Evolutionary conservation across 2,888 invertebrate genomes (phyloP), one percentile per base, ranked within the genome.

Genomic region (Diarsia mendica): DNA sequence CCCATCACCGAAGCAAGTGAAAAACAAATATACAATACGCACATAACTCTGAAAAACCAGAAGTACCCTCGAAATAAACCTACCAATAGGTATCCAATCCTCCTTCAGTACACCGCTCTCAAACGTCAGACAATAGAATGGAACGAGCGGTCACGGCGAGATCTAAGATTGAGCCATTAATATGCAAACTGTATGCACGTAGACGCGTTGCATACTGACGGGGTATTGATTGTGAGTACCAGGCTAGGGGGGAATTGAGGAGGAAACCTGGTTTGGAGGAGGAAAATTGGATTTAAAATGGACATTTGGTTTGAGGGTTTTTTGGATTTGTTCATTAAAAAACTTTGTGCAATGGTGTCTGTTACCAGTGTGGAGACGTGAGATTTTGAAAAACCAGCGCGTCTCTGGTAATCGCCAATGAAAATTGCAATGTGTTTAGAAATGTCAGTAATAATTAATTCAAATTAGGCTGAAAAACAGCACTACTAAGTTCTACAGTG

Each of bases 91-190:
- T 61, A 72, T 67, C 58, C 1, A 78, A 79, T 51, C n/a, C 55
- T 39, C 64, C 23, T 64, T 70, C 73, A 72, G 48, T 77, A 77
- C 67, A 67, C 33, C 48, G 75, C 28, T 53, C 58, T 60, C 48
- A 75, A 79, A 78, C 67, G 69, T 60, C 79, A 89, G 90, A 93
- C 92, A 93, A 93, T 93, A 85, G 91, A 87, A 89, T 85, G 63
- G 85, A 89, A 91, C 87, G 87, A 89, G 90, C 88, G 89, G 90
- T 89, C 92, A 91, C 90, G 89, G 83, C 82, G 80, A 88, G 89
- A 90, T 90, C 89, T 88, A 71, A 90, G 92, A 93, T 92, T 90
- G 90, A 88, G 83, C 84, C 83, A 93, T 94, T 93, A 93, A 91
- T 92, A 93, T 93, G 92, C 93, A 92, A 93, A 93, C 93, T 89